Evolutionary conservation across 2,888 invertebrate species (phyloP), one percentile per base, ranked within the genome.

Genomic region (Drosophila neotestacea): DNA sequence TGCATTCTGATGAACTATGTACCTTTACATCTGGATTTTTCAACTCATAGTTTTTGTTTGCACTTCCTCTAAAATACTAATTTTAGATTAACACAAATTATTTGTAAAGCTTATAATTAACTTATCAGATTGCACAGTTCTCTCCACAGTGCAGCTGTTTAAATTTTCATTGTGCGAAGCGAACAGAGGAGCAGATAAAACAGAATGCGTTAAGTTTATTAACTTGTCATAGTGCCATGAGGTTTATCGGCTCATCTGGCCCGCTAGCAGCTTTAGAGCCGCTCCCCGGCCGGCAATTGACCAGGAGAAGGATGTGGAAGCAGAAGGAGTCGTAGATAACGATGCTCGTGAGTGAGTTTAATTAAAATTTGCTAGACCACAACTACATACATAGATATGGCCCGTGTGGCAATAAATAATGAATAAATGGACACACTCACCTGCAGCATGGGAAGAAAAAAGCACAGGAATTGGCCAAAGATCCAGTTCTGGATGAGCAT

Each of bases 361-460:
- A 75, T 75, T 72, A 76, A 69, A 56, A 62, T 50, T 48, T 50
- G 52, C 27, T 13, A n/a, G n/a, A 36, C 42, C 28, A 32, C 7
- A 38, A 28, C 13, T 10, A 27, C 22, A 22, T 22, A 22, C 22
- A 22, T 22, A 22, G 50, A 39, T 39, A 39, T 41, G 16, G 16
- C 10, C n/a, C 4, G 58, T 32, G 38, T 27, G 46, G 52, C 61
- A 47, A 52, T 56, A 72, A 68, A 11, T 44, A 56, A 56, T 27
- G 22, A 22, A 13, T 13, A 27, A 41, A 10, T 34, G 44, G 28
- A 10, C 11, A 54, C 4, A 90, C 93, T 92, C 87, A 95, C 95
- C 94, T 96, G 96, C 80, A 96, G 89, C 94, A 96, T 95, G 0
- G 96, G 96, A 76, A 96, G 89, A 88, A 95, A 95, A 89, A 94